phyloP scores from a whole-genome alignment of 2,888 invertebrate species.

The Diaphora mendica region DNA sequence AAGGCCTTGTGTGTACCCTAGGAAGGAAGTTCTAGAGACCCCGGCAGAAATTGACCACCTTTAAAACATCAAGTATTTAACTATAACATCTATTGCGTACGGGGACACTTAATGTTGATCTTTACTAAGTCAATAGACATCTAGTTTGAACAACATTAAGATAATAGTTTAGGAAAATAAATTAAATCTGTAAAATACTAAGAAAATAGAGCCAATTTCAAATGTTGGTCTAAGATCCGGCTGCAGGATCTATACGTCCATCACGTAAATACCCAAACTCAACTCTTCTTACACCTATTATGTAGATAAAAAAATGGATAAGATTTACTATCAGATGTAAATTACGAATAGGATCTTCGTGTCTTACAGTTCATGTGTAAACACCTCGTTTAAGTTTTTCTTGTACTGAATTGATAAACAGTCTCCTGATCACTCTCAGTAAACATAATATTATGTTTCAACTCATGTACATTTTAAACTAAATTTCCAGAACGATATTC shows the following conservation, averaged over 20 bases:
- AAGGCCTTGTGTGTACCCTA: not conserved
- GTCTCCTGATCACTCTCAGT: not conserved
- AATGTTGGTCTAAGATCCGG: no score
- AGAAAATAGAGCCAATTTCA: no score
- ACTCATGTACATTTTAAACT: not conserved
- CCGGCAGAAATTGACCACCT: not conserved
- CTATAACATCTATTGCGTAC: no score
- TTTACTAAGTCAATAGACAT: not conserved
- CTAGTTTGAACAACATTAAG: not conserved
- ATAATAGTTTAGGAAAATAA: no score
- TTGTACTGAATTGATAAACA: not conserved
- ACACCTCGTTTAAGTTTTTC: not conserved
- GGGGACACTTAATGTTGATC: not conserved
- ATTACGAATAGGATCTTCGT: not conserved
- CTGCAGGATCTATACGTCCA: no score
- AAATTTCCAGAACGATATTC: not conserved
- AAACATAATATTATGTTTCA: not conserved
- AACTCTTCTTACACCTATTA: no score
- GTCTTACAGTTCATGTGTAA: not conserved
- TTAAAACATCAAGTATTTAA: no score
- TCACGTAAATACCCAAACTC: no score
- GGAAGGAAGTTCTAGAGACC: not conserved
- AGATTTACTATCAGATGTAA: not conserved
- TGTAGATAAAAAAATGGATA: not conserved
- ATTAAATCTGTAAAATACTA: no score